Evolutionary conservation across 1,140 invertebrate species (phyloP).

Genomic region (Lysiphlebus fabarum): DNA sequence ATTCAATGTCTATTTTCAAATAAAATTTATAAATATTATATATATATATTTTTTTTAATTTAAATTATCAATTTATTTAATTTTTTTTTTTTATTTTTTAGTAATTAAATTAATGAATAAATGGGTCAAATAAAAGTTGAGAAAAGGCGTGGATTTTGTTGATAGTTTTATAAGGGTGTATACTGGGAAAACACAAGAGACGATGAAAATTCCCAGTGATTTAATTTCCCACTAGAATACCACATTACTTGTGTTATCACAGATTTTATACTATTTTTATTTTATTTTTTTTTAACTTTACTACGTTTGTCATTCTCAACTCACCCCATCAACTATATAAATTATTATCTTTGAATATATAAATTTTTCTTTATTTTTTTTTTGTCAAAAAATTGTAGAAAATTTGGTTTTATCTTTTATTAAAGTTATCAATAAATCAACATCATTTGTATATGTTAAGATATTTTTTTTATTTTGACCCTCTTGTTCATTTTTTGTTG

Average conservation of each 20-base stretch:
- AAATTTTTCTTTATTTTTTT: too few species aligned
- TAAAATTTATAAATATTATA: too few species aligned
- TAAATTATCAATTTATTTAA: too few species aligned
- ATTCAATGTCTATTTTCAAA: conserved; percentile 1
- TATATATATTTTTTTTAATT: conserved; percentile 1
- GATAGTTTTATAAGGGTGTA: not conserved
- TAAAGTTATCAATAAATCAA: too few species aligned
- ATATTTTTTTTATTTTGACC: too few species aligned
- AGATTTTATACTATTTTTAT: conserved; percentile 1
- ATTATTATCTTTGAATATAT: too few species aligned
- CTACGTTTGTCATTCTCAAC: too few species aligned
- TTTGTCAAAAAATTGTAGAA: too few species aligned
- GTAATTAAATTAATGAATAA: not conserved
- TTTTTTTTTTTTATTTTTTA: too few species aligned
- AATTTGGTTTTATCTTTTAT: too few species aligned
- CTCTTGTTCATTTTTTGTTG: not conserved
- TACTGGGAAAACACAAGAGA: not conserved
- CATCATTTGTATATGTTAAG: too few species aligned
- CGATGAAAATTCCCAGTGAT: conserved; percentile 19
- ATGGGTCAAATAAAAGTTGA: not conserved
- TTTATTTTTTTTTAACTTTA: conserved; percentile 13
- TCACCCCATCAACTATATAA: too few species aligned
- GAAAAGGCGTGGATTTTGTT: not conserved
- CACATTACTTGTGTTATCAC: conserved; percentile 26
- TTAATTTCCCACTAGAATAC: conserved; percentile 26